A percentile compares a stretch with the other conserved stretches of the same genome.
Evolutionary conservation across 1,140 invertebrate species (phyloP).

Genomic region (Tachypleus tridentatus): DNA sequence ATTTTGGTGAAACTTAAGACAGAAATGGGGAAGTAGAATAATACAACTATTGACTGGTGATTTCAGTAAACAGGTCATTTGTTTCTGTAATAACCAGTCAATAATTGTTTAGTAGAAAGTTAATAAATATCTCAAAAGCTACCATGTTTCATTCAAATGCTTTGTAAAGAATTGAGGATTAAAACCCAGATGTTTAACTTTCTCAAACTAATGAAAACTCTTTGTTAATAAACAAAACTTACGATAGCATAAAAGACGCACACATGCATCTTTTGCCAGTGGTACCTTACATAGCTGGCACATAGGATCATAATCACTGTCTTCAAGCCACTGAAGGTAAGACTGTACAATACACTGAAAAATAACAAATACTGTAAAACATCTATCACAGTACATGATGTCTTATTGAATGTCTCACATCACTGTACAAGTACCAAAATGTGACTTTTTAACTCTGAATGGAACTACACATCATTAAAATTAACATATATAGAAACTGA

Average conservation of each 20-base stretch:
- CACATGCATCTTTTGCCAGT: constrained; percentile 68
- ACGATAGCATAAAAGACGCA: constrained; percentile 75
- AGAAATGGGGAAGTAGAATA: too few species aligned
- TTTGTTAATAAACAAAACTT: constrained; percentile 24
- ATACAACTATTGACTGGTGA: too few species aligned
- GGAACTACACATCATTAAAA: not conserved
- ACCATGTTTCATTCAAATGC: not conserved
- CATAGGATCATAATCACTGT: constrained; percentile 86
- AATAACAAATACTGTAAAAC: constrained; percentile 28
- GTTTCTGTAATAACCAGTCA: too few species aligned
- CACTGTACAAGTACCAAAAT: not conserved
- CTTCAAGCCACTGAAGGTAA: constrained; percentile 93
- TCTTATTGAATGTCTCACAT: too few species aligned
- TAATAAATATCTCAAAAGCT: not conserved
- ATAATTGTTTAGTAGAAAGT: too few species aligned
- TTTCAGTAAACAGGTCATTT: too few species aligned
- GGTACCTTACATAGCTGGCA: constrained; percentile 74
- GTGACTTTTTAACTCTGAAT: constrained; percentile 10
- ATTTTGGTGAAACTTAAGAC: too few species aligned
- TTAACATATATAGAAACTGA: not conserved
- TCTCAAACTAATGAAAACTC: not conserved
- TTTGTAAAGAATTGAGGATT: not conserved
- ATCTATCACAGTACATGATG: too few species aligned
- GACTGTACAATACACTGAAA: constrained; percentile 92
- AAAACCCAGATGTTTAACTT: not conserved